phyloP scores from a whole-genome alignment of 2,888 invertebrate species.

The Melanchra persicariae region DNA sequence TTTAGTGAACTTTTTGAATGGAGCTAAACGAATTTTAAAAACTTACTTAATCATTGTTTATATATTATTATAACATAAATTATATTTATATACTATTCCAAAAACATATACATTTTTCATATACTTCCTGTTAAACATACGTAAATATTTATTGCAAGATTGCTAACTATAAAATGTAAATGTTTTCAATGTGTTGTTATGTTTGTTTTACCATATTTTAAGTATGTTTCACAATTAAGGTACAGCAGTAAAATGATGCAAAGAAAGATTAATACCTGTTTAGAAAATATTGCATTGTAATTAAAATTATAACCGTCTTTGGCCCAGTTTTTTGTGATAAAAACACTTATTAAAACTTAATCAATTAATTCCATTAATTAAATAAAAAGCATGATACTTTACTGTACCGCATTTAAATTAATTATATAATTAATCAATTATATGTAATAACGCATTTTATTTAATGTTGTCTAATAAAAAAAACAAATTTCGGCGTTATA shows the following conservation, averaged over 20 bases:
- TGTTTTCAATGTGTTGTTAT: constrained; percentile 10
- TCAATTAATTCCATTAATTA: background rate
- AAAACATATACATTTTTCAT: constrained; percentile 2
- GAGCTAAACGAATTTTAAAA: constrained; percentile 2
- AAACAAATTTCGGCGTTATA: constrained; percentile 7
- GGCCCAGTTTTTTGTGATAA: background rate
- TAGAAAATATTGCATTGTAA: background rate
- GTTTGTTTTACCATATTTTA: constrained; percentile 1
- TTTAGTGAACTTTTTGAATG: background rate
- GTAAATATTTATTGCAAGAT: constrained; percentile 22
- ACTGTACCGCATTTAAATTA: constrained; percentile 9
- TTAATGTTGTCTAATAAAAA: constrained; percentile 29
- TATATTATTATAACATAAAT: background rate
- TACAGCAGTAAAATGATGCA: background rate
- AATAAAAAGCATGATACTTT: background rate
- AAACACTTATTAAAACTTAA: background rate
- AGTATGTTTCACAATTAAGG: background rate
- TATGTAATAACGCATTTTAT: constrained; percentile 1
- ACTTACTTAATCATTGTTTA: constrained; percentile 19
- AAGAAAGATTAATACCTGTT: background rate
- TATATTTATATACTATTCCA: background rate
- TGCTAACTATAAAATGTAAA: background rate
- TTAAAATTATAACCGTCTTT: background rate
- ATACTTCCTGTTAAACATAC: background rate
- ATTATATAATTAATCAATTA: background rate